Evolutionary conservation across 2,113 vertebrate genomes (phyloP).

Genomic region (Nesoenas mayeri): DNA sequence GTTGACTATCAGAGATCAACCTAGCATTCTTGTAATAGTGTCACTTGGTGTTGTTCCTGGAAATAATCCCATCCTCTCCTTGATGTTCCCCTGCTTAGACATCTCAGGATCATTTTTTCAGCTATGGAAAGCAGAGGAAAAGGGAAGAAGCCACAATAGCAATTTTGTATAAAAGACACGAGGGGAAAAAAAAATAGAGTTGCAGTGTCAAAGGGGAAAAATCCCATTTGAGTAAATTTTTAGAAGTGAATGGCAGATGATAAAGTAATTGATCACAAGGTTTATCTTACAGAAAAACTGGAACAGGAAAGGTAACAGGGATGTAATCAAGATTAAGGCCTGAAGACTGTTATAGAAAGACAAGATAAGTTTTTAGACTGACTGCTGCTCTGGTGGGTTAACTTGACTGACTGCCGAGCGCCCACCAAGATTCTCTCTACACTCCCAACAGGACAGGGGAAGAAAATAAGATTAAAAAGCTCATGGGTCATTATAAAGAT

Average conservation of each 20-base stretch:
- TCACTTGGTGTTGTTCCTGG: not conserved
- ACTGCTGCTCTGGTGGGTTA: not conserved
- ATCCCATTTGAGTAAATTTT: not conserved
- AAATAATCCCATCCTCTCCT: not conserved
- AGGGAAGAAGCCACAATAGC: not conserved
- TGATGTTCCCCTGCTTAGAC: not conserved
- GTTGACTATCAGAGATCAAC: not conserved
- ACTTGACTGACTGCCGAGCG: not conserved
- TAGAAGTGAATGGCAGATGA: not conserved
- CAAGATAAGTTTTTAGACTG: not conserved
- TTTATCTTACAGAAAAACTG: not conserved
- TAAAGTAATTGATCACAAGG: not conserved
- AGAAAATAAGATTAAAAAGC: not conserved
- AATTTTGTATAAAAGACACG: not conserved
- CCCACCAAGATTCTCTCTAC: not conserved
- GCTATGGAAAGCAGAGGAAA: not conserved
- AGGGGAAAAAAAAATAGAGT: rapidly evolving
- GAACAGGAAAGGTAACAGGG: not conserved
- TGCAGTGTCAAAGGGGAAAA: not conserved
- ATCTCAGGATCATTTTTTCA: not conserved
- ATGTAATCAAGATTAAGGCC: not conserved
- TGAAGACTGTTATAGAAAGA: not conserved
- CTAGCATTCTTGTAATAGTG: not conserved
- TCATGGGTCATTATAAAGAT: not conserved
- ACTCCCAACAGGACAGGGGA: not conserved